phyloP scores from a whole-genome alignment of 1,140 invertebrate species.

The Tigriopus japonicus region DNA sequence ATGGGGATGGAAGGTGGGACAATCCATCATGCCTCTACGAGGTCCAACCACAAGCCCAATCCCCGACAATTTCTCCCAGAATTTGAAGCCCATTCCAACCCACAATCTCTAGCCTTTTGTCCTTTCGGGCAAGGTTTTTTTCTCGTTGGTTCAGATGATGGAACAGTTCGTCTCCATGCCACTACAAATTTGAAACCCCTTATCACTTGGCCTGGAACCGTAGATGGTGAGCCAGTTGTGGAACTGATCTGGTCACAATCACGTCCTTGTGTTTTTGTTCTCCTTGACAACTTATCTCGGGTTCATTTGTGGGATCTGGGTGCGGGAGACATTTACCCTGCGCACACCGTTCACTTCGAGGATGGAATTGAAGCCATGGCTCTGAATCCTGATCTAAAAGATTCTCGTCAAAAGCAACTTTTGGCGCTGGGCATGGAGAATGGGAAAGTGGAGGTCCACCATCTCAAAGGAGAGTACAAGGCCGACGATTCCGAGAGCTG shows the following conservation, averaged over 20 bases:
- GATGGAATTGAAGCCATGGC: conserved; percentile 23
- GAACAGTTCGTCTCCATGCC: conserved; percentile 31
- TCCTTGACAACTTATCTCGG: conserved; percentile 30
- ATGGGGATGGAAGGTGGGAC: conserved; percentile 33
- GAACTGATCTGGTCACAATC: conserved; percentile 36
- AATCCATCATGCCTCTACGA: conserved; percentile 33
- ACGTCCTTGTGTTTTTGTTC: conserved; percentile 36
- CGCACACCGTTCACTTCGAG: conserved; percentile 18
- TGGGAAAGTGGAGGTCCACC: conserved; percentile 28
- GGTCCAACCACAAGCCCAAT: conserved; percentile 20
- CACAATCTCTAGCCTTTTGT: conserved; percentile 31
- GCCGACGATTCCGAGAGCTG: conserved; percentile 28
- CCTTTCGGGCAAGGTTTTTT: conserved; percentile 35
- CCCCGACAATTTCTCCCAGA: conserved; percentile 14
- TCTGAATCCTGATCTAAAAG: conserved; percentile 25
- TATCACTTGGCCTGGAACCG: conserved; percentile 27
- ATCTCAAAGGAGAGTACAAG: conserved; percentile 28
- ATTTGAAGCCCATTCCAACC: neutral
- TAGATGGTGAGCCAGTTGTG: conserved; percentile 25
- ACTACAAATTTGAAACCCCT: conserved; percentile 30
- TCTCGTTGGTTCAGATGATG: conserved; percentile 36
- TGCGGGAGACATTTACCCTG: conserved; percentile 28
- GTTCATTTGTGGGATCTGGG: conserved; percentile 38
- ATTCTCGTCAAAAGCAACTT: conserved; percentile 25
- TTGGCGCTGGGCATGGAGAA: conserved; percentile 27